Evolutionary conservation across 1,140 invertebrate genomes (phyloP), one percentile per base, ranked within the genome.

Genomic region (Papilio polytes): DNA sequence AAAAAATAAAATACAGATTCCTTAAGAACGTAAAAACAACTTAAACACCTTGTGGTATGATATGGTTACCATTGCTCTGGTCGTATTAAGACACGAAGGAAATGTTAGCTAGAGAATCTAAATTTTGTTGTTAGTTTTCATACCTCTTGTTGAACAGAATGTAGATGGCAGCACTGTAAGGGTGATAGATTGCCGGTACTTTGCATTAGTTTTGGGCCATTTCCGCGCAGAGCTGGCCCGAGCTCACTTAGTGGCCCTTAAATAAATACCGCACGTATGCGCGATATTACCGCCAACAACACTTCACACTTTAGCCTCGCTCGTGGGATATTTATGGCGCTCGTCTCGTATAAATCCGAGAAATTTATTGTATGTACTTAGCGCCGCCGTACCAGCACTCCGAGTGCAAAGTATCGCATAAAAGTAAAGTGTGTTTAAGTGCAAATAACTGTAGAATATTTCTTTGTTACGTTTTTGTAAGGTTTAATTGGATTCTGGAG

Each of bases 261-360:
- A 94, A 94, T 94, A 94, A 94, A 94, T 94, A 94, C 87, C 88
- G 85, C 91, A 93, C 92, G 91, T 94, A 92, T 89, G 87, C 84
- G 90, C 88, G 84, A 88, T 92, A 92, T 94, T 88, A 89, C 89
- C 85, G 82, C 89, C 90, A 92, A 93, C 91, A 94, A 87, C 90
- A 90, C 89, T 93, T 91, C 88, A 93, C 91, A 92, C 91, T 94
- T 90, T 90, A 85, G 85, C 85, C 80, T 80, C 73, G 44, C 76
- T 74, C 80, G 80, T 73, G 81, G 82, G 85, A 85, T 86, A 92
- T 93, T 92, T 93, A 92, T 92, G 83, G 86, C 82, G 72, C 85
- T 87, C 84, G 85, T 84, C 84, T 81, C 56, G 31, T 82, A 89
- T 88, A 90, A 90, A 90, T 89, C 85, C 81, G 81, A 51, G 81